phyloP scores from a whole-genome alignment of 2,888 invertebrate species.

The Drepana falcataria region DNA sequence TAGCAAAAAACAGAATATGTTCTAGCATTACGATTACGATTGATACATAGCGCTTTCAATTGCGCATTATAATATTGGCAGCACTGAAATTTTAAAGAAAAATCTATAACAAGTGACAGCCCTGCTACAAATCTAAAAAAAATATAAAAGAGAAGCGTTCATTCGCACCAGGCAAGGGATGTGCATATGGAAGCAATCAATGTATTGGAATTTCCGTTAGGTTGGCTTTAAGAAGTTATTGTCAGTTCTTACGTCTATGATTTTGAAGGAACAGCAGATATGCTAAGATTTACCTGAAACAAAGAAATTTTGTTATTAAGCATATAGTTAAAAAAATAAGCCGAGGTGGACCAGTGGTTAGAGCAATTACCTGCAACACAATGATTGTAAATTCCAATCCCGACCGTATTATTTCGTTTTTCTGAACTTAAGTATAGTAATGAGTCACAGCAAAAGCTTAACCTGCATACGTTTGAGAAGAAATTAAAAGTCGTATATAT shows the following conservation, averaged over 20 bases:
- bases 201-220: not conserved
- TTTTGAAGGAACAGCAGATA: not conserved
- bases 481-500: too few relatives aligned
- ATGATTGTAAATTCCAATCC: too few relatives aligned
- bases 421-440: too few relatives aligned
- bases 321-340: not conserved
- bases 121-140: not conserved
- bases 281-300: constrained; percentile 36
- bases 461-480: too few relatives aligned
- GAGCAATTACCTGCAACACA: too few relatives aligned
- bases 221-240: not conserved
- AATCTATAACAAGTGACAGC: not conserved
- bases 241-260: constrained; percentile 2
- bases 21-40: too few relatives aligned
- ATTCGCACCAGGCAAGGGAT: not conserved
- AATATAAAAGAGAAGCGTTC: not conserved
- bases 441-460: too few relatives aligned
- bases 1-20: too few relatives aligned
- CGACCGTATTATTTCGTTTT: too few relatives aligned
- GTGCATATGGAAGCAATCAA: constrained; percentile 5
- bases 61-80: too few relatives aligned
- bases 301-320: constrained; percentile 9
- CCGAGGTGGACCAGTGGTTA: too few relatives aligned
- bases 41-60: too few relatives aligned
- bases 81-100: not conserved